Evolutionary conservation across 2,888 invertebrate genomes (phyloP).

Genomic region (Heteromyza rotundicornis): DNA sequence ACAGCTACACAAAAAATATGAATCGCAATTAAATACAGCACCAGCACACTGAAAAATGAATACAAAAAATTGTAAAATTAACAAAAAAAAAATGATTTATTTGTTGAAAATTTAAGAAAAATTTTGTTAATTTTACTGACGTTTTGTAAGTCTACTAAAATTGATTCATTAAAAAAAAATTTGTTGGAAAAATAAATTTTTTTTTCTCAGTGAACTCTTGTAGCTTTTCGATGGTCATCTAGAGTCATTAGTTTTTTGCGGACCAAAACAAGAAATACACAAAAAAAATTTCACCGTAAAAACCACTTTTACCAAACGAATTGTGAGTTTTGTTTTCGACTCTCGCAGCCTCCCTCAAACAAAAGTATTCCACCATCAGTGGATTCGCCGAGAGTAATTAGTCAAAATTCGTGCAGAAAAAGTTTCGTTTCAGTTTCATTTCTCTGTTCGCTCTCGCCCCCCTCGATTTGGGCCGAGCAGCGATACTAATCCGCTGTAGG

Average conservation of each 20-base stretch:
- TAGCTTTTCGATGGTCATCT: background rate
- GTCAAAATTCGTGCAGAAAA: conserved; percentile 20
- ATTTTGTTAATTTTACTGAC: too few species aligned
- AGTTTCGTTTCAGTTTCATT: conserved; percentile 6
- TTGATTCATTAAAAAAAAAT: too few species aligned
- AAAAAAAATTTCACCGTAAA: background rate
- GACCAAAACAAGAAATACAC: background rate
- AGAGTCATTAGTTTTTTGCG: conserved; percentile 15
- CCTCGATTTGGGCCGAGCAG: background rate
- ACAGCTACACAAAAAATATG: conserved; percentile 4
- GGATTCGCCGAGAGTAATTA: conserved; percentile 17
- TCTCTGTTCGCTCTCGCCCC: background rate
- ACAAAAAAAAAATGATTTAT: too few species aligned
- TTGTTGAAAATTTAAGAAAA: too few species aligned
- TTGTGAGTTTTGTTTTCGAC: background rate
- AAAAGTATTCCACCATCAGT: background rate
- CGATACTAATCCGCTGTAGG: background rate
- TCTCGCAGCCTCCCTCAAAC: background rate
- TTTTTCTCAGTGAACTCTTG: background rate
- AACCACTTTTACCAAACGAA: background rate
- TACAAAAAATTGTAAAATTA: too few species aligned
- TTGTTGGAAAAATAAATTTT: too few species aligned
- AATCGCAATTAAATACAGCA: conserved; percentile 13
- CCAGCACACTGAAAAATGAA: conserved; percentile 11
- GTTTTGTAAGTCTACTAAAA: too few species aligned